Evolutionary conservation across 2,113 vertebrate genomes (phyloP).

Genomic region (Tinamus guttatus): DNA sequence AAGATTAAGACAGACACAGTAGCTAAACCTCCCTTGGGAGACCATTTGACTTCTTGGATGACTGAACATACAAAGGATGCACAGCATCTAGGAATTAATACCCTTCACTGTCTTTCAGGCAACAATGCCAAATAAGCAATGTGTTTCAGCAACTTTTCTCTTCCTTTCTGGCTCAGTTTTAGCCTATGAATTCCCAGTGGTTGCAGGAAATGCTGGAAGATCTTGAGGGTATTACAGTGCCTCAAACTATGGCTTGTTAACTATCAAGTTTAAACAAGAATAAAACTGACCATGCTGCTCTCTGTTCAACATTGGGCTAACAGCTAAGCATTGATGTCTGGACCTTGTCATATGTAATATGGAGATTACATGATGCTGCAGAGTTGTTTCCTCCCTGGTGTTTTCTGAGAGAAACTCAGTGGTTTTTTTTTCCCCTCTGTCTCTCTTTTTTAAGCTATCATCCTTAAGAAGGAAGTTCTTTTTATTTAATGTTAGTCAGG

Average conservation of each 20-base stretch:
- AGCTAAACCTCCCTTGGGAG: slow-evolving; percentile 34
- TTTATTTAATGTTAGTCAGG: background rate
- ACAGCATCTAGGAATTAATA: slow-evolving; percentile 41
- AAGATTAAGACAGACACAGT: slow-evolving; percentile 36
- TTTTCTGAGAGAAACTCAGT: background rate
- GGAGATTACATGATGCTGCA: background rate
- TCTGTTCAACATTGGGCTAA: background rate
- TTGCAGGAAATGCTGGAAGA: slow-evolving; percentile 6
- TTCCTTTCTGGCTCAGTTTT: background rate
- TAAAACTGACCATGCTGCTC: background rate
- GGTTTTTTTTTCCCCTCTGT: background rate
- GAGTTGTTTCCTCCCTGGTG: rapidly evolving
- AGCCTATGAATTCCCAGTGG: background rate
- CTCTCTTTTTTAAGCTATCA: background rate
- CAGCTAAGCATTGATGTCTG: background rate
- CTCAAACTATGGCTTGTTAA: background rate
- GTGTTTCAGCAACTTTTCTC: slow-evolving; percentile 1
- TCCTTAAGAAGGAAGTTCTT: background rate
- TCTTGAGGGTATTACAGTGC: background rate
- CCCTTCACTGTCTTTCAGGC: background rate
- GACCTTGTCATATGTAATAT: background rate
- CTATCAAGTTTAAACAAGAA: background rate
- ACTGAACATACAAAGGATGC: slow-evolving; percentile 32
- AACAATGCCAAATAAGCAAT: background rate
- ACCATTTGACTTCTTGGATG: slow-evolving; percentile 55